A percentile compares a stretch with the other conserved stretches of the same genome.
These are phyloP conservation scores for Epinephelus moara DNA, from an alignment of 2,113 vertebrate species.

Conservation along the genomic window DNA sequence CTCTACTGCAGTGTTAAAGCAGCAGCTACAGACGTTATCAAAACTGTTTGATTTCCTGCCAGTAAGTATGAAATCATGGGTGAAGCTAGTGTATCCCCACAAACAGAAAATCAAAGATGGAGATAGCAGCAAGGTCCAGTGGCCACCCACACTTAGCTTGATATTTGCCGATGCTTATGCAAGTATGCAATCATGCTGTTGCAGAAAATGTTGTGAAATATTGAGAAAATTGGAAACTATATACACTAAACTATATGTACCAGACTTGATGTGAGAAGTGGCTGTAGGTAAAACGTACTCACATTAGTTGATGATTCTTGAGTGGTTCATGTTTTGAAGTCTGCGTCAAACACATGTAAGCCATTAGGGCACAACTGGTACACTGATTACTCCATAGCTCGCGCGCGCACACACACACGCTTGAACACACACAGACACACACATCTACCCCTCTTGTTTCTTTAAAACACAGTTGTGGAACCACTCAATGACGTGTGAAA, in stretches of 20 bases:
- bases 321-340: constrained; percentile 66
- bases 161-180: neutral
- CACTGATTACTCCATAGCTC: constrained; percentile 71
- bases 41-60: constrained; percentile 76
- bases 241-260: too few relatives aligned
- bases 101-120: constrained; percentile 28
- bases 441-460: constrained; percentile 28
- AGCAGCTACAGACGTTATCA: constrained; percentile 73
- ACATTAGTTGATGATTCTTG: constrained; percentile 59
- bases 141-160: constrained; percentile 13
- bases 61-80: constrained; percentile 76
- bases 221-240: constrained; percentile 5
- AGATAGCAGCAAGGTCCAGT: constrained; percentile 10
- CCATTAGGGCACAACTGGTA: constrained; percentile 75
- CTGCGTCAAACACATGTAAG: constrained; percentile 78
- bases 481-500: neutral
- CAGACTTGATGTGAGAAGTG: constrained; percentile 19
- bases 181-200: neutral
- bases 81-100: constrained; percentile 57
- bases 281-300: constrained; percentile 34
- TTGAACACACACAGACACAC: constrained; percentile 11
- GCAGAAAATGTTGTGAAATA: constrained; percentile 2
- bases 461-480: constrained; percentile 56
- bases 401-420: constrained; percentile 5
- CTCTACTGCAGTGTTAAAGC: constrained; percentile 74